phyloP scores from a whole-genome alignment of 2,797 vertebrate species.

The Gastrophryne carolinensis region DNA sequence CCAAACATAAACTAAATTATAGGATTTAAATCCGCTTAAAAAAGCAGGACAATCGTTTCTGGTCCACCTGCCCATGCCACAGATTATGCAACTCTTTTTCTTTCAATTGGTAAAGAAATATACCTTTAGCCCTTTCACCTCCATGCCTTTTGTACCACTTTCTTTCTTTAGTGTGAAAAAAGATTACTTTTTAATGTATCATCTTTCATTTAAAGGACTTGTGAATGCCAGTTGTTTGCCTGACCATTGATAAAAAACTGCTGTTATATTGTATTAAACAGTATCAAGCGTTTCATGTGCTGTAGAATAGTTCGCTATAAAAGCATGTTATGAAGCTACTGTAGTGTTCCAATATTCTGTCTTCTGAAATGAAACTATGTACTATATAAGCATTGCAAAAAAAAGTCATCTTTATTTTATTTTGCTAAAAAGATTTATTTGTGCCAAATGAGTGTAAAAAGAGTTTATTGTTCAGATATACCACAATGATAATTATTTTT shows the following conservation, averaged over 20 bases:
- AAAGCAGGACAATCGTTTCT: too few relatives aligned
- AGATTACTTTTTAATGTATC: conserved; percentile 54
- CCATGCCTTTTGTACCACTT: too few relatives aligned
- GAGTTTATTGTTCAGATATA: conserved; percentile 69
- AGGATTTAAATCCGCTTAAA: too few relatives aligned
- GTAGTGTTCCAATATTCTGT: conserved; percentile 69
- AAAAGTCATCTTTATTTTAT: conserved; percentile 66
- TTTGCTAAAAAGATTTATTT: conserved; percentile 71
- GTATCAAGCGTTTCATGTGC: conserved; percentile 64
- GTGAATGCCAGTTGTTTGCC: conserved; percentile 58
- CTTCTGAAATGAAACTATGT: conserved; percentile 70
- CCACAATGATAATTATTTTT: conserved; percentile 75
- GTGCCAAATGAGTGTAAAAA: conserved; percentile 76
- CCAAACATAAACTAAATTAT: too few relatives aligned
- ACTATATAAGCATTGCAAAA: conserved; percentile 74
- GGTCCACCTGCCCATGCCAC: too few relatives aligned
- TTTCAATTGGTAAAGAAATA: too few relatives aligned
- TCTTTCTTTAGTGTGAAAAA: too few relatives aligned
- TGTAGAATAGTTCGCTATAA: conserved; percentile 68
- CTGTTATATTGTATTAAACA: conserved; percentile 65
- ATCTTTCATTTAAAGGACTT: conserved; percentile 38
- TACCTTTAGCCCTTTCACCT: too few relatives aligned
- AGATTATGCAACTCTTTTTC: too few relatives aligned
- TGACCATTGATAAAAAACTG: conserved; percentile 56
- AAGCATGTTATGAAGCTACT: conserved; percentile 74